Evolutionary conservation across 2,797 vertebrate genomes (phyloP).

Genomic region (Bothrops alternatus): DNA sequence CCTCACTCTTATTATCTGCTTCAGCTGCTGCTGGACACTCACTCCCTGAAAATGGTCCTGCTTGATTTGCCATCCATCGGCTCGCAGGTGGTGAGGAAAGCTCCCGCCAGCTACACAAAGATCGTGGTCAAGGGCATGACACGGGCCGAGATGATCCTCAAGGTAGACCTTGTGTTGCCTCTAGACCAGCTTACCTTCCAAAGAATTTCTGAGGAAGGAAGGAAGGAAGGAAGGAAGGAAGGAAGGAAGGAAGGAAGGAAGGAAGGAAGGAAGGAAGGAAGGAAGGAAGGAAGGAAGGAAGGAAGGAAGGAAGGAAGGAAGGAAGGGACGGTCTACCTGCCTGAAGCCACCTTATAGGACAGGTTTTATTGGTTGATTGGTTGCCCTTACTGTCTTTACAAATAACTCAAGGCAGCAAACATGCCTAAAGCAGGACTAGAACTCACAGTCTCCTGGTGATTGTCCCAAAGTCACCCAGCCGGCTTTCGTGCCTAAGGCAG

Average conservation of each 20-base stretch:
- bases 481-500: accelerated
- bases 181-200: background rate
- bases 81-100: slow-evolving; percentile 95
- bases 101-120: slow-evolving; percentile 98
- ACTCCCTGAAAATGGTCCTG: slow-evolving; percentile 96
- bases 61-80: slow-evolving; percentile 96
- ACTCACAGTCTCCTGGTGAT: too few species aligned
- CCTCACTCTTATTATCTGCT: background rate
- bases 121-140: slow-evolving; percentile 99
- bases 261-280: too few species aligned
- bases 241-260: background rate
- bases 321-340: background rate
- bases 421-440: background rate
- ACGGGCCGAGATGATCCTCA: slow-evolving; percentile 99
- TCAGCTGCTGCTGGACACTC: slow-evolving; percentile 96
- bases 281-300: too few species aligned
- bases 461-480: background rate
- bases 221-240: background rate
- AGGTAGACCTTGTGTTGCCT: slow-evolving; percentile 74
- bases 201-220: background rate
- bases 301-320: too few species aligned
- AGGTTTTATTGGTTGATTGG: background rate
- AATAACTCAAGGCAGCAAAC: background rate
- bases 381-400: background rate
- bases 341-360: background rate